Conservation (phyloP, 1,140 invertebrate species). For the Papilio polyxenes region DNA sequence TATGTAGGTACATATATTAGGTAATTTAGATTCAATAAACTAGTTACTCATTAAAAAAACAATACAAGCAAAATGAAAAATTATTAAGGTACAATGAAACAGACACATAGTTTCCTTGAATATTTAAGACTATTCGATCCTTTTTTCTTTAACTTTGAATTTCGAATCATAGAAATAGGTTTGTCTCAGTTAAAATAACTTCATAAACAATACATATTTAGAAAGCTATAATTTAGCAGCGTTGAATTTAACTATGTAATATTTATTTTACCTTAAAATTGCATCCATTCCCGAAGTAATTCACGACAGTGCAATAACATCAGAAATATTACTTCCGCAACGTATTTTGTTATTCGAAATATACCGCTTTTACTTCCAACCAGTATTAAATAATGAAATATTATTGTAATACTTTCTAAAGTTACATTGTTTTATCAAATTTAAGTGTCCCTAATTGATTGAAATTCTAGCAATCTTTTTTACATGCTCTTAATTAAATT, state of each 20-base stretch:
- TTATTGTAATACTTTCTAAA: background rate
- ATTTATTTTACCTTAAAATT: constrained; percentile 10
- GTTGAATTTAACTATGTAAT: background rate
- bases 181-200: background rate
- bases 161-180: too few relatives aligned
- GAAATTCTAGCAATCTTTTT: too few relatives aligned
- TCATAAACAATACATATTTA: background rate
- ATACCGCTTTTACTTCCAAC: background rate
- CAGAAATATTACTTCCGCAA: constrained; percentile 5
- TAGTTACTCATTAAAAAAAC: background rate
- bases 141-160: too few relatives aligned
- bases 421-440: too few relatives aligned
- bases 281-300: background rate
- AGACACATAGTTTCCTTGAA: too few relatives aligned
- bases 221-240: background rate
- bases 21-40: background rate
- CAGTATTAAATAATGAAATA: background rate
- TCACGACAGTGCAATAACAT: constrained; percentile 7
- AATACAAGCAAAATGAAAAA: too few relatives aligned
- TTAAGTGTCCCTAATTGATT: too few relatives aligned
- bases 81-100: too few relatives aligned
- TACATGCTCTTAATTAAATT: too few relatives aligned
- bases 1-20: background rate
- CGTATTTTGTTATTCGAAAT: background rate
- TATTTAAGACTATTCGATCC: too few relatives aligned